phyloP scores from a whole-genome alignment of 2,113 vertebrate genomes.

The Pogonocichla stellata region DNA sequence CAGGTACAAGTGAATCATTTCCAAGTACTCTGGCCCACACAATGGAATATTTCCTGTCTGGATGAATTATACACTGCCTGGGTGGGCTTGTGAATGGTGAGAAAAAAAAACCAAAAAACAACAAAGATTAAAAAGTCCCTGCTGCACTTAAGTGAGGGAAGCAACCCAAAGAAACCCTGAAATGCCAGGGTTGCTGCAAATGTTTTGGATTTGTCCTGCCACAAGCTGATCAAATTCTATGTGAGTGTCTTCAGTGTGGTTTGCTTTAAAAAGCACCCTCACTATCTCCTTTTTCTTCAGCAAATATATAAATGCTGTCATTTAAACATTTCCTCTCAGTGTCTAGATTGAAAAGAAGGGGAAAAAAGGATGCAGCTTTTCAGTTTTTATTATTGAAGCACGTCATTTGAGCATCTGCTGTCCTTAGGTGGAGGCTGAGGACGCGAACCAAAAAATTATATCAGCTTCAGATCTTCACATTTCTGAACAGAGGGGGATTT shows the following conservation, averaged over 20 bases:
- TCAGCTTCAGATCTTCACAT: background rate
- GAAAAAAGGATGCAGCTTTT: background rate
- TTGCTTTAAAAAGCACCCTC: background rate
- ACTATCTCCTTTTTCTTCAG: background rate
- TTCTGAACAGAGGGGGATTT: background rate
- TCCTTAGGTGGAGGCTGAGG: background rate
- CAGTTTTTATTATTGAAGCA: background rate
- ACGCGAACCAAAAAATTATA: background rate
- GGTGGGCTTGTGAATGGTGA: slow-evolving; percentile 53
- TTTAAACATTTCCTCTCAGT: background rate
- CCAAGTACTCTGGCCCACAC: slow-evolving; percentile 35
- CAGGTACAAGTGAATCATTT: slow-evolving; percentile 54
- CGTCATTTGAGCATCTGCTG: background rate
- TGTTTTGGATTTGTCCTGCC: background rate
- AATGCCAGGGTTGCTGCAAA: background rate
- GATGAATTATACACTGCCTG: slow-evolving; percentile 25
- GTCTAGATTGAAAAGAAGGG: background rate
- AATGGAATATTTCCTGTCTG: slow-evolving; percentile 55
- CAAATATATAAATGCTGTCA: background rate
- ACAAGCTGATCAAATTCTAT: background rate
- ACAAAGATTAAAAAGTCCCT: background rate
- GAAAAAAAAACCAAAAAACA: background rate
- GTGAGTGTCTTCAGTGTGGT: background rate
- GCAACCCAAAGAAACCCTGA: background rate
- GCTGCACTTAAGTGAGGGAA: background rate